Base-by-base conservation (phyloP, 2,113 vertebrate species). In the Sitta europaea region DNA sequence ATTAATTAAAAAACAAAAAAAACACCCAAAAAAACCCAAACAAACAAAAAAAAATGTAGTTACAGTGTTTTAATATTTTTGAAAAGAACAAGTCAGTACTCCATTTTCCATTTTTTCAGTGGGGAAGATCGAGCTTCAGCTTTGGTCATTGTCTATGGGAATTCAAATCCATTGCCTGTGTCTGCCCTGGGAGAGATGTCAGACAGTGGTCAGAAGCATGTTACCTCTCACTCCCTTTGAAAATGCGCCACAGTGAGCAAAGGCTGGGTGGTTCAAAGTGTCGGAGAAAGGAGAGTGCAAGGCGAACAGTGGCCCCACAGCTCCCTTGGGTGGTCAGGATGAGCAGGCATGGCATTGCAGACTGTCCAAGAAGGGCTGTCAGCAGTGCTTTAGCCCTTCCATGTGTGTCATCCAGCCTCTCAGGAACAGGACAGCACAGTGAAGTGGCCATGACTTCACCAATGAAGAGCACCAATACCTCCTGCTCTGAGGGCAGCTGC, bases 401-500 rank as follows among this genome's bases (percentile, higher is more conserved):
- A 5, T 4, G 0, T 21, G 8, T 28, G 19, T 12, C 0, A 0
- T 14, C 38, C 47, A 5, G 24, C 5, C 50, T 31, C 66, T 36
- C 73, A 58, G 31, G 2, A 54, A 11, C 5, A 13, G 10, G 23
- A 19, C 28, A 47, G 14, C 1, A 1, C 35, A 36, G 14, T 13
- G 18, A 71, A n/a, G 12, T 27, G 27, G 5, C 7, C 7, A 10
- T 31, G 25, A 33, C 13, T 73, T 36, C 55, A 47, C 22, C 27
- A 17, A 29, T 18, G 51, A 47, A 78, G 33, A 47, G 12, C 33
- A 38, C 4, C 36, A 73, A 3, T 8, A 20, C 7, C 12, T 67
- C 29, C 22, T 67, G 25, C 14, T 65, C 14, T n/a, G 12, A 59
- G 23, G 14, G 5, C 14, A 36, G 29, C n/a, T 21, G n/a, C 55